Evolutionary conservation across 2,797 vertebrate species (phyloP).

Genomic region (Sebastiscus albofasciatus): DNA sequence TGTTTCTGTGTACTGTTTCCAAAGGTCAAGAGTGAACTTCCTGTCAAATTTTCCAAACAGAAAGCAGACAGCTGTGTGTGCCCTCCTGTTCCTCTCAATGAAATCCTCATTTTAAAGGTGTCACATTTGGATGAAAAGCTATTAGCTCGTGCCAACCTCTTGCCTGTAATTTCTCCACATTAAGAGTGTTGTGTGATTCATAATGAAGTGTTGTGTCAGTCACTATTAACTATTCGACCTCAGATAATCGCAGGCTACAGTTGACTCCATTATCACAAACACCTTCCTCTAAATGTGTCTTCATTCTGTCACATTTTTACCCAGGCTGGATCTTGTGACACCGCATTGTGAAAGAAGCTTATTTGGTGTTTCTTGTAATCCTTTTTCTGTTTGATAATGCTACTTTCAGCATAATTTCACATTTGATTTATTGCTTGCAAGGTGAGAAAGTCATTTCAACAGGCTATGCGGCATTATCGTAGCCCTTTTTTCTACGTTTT

Average conservation of each 20-base stretch:
- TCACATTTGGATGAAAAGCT: background rate
- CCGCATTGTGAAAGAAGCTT: background rate
- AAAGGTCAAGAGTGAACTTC: too few species aligned
- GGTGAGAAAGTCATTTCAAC: conserved; percentile 52
- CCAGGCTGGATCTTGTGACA: conserved; percentile 21
- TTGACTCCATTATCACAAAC: conserved; percentile 12
- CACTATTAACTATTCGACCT: background rate
- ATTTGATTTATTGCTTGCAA: conserved; percentile 64
- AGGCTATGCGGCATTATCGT: conserved; percentile 51
- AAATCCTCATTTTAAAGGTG: background rate
- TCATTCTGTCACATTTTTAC: conserved; percentile 32
- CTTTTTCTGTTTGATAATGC: conserved; percentile 37
- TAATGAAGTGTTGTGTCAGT: background rate
- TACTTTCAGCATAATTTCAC: conserved; percentile 57
- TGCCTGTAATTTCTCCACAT: background rate
- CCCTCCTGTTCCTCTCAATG: background rate
- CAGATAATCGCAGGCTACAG: conserved; percentile 2
- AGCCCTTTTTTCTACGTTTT: conserved; percentile 58
- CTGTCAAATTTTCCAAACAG: background rate
- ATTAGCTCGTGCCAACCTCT: background rate
- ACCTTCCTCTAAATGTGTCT: conserved; percentile 27
- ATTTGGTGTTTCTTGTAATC: conserved; percentile 25
- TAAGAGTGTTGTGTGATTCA: background rate
- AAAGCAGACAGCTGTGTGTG: background rate
- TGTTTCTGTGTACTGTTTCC: too few species aligned